Evolutionary conservation across 2,113 vertebrate species (phyloP).

Genomic region (Charina bottae): DNA sequence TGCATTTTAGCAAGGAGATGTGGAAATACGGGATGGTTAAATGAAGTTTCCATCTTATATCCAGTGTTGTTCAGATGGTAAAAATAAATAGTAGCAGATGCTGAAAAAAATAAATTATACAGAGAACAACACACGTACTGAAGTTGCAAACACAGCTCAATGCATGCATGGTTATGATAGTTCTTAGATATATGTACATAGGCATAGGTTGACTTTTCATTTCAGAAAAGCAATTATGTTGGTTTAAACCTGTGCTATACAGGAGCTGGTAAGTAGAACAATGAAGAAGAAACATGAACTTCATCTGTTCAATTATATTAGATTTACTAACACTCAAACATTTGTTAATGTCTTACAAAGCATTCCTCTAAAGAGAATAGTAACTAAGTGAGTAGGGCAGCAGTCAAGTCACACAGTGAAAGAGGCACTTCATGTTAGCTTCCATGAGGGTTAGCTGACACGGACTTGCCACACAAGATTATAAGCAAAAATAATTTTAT

Average conservation of each 20-base stretch:
- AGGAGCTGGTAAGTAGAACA: background rate
- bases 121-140: background rate
- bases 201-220: background rate
- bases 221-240: background rate
- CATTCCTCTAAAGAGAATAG: background rate
- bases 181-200: background rate
- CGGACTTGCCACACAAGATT: background rate
- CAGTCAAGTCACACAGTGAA: background rate
- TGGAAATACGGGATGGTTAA: background rate
- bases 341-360: background rate
- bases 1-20: background rate
- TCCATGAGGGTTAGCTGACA: background rate
- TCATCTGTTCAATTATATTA: background rate
- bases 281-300: background rate
- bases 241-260: background rate
- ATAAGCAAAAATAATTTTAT: slow-evolving; percentile 1
- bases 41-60: background rate
- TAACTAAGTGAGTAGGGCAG: background rate
- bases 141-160: background rate
- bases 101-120: background rate
- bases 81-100: background rate
- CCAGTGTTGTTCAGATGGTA: background rate
- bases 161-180: background rate
- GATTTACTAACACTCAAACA: background rate
- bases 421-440: slow-evolving; percentile 1